phyloP scores from a whole-genome alignment of 2,797 vertebrate species.

The Chloroceryle amazona region DNA sequence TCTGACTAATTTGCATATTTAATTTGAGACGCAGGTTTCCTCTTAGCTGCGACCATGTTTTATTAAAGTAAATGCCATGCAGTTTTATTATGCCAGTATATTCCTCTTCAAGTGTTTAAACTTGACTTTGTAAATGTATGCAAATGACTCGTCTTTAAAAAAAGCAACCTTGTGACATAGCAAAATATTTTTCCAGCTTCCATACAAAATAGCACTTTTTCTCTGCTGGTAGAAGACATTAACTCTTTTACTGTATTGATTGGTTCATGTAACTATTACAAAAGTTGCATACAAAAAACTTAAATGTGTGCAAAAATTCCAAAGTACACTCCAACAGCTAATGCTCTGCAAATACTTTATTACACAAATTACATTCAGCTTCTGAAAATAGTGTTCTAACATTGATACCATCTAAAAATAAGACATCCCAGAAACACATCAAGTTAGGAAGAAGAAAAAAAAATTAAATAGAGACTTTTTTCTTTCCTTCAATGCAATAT shows the following conservation, averaged over 20 bases:
- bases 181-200: constrained; percentile 59
- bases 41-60: constrained; percentile 65
- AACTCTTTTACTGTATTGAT: constrained; percentile 6
- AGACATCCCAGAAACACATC: constrained; percentile 88
- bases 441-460: constrained; percentile 80
- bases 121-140: constrained; percentile 40
- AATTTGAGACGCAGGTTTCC: constrained; percentile 67
- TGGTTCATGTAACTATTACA: constrained; percentile 40
- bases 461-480: constrained; percentile 88
- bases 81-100: constrained; percentile 46
- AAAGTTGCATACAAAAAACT: constrained; percentile 33
- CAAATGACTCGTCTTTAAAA: constrained; percentile 15
- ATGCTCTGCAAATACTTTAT: constrained; percentile 99
- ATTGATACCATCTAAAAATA: constrained; percentile 97
- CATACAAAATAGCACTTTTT: constrained; percentile 51
- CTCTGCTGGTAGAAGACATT: constrained; percentile 16
- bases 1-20: constrained; percentile 25
- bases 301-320: constrained; percentile 64
- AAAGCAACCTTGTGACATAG: background rate
- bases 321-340: constrained; percentile 78
- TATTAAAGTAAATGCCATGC: constrained; percentile 56
- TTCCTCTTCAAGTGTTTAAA: constrained; percentile 24
- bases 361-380: constrained; percentile 99
- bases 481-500: constrained; percentile 87
- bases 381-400: constrained; percentile 99